Base-by-base conservation (phyloP, 2,113 vertebrate genomes). In the Aspidoscelis tigris region DNA sequence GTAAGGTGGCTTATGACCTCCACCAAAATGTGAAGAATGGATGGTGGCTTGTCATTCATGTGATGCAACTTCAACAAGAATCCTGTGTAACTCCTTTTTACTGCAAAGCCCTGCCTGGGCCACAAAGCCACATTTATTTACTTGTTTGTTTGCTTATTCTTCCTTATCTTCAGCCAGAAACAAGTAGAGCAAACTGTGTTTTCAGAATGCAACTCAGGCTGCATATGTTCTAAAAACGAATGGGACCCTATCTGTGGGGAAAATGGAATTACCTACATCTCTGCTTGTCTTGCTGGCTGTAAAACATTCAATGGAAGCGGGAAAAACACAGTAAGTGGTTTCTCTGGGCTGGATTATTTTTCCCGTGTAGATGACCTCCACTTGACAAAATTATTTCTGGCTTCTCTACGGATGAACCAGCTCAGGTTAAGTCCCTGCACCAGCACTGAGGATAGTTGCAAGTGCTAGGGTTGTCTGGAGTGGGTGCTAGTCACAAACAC, bases 201-300 rank as follows among this genome's bases (percentile, higher is more conserved):
- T 88, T 96, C 97, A n/a, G 94, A 96, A 84, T 99, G 98, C 92
- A 99, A 99, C 86, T 91, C 88, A 0, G 94, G 86, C 65, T 99
- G 98, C 41, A 71, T 81, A 0, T 99, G 98, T 83, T 97, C 97
- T 50, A 89, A 90, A 58, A 93, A 89, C 0, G 94, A 96, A 76
- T 99, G 98, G 98, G 97, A 99, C 75, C 98, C 98, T 1, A 95
- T 99, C 83, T 99, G 98, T 39, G 98, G 97, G 3, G 96, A 96
- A 50, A 95, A 98, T 3, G 97, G 98, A 58, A 92, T 99, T 50
- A 98, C 98, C 4, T 99, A 98, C 0, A 43, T 95, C 33, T 98
- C 98, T 0, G 96, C 98, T 1, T 99, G 98, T 88, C 95, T 98
- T 2, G 98, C 98, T 0, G 98, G 98, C 64, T 99, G 98, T 91